A percentile compares a stretch with the other conserved stretches of the same genome.
These are phyloP conservation scores for Zeuzera pyrina DNA, from an alignment of 2,888 invertebrate species.

Conservation along the genomic window DNA sequence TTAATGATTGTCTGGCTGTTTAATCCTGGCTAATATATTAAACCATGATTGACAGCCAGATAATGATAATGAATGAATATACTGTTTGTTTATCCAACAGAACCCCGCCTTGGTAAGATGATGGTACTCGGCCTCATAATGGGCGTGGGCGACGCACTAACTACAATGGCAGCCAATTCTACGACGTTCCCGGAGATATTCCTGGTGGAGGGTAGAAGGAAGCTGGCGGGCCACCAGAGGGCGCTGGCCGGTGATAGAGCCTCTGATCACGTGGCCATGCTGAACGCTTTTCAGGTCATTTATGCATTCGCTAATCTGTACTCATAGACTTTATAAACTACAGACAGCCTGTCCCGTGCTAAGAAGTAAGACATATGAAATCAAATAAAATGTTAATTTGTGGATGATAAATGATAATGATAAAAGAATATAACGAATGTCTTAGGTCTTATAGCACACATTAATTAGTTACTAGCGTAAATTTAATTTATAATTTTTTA, in stretches of 20 bases:
- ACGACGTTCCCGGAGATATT: constrained; percentile 97
- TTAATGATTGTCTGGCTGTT: too few species aligned
- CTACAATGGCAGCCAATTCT: constrained; percentile 95
- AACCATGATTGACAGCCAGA: too few species aligned
- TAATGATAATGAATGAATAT: too few species aligned
- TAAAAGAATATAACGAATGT: neutral
- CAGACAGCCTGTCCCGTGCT: too few species aligned
- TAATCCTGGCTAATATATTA: too few species aligned
- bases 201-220: constrained; percentile 81
- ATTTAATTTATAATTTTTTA: neutral
- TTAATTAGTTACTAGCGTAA: too few species aligned
- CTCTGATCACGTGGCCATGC: constrained; percentile 96
- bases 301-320: neutral
- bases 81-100: too few species aligned
- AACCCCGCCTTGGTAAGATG: constrained; percentile 97
- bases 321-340: neutral
- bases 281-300: constrained; percentile 87
- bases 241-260: constrained; percentile 88
- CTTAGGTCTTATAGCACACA: too few species aligned
- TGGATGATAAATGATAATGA: neutral
- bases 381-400: too few species aligned
- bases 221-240: constrained; percentile 88
- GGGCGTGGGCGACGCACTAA: constrained; percentile 90
- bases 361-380: too few species aligned
- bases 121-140: constrained; percentile 95